A percentile compares a stretch with the other conserved stretches of the same genome.
Conservation (phyloP, 2,113 vertebrate genomes). For the Benitochromis conjunctus region DNA sequence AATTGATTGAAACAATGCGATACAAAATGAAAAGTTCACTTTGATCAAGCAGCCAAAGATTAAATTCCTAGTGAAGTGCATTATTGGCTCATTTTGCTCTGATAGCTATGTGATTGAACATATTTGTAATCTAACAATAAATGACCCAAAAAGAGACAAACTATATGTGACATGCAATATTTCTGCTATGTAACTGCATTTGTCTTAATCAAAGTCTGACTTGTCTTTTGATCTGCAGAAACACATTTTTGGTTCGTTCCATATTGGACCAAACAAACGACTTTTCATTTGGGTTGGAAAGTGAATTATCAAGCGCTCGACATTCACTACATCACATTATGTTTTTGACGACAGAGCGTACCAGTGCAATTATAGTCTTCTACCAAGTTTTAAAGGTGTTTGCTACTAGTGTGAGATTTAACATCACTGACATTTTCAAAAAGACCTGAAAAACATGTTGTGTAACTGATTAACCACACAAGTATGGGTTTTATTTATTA, state of each 20-base stretch:
- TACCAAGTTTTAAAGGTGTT: background rate
- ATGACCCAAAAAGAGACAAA: background rate
- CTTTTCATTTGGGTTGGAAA: background rate
- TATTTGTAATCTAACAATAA: background rate
- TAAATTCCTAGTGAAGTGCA: background rate
- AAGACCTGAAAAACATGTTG: background rate
- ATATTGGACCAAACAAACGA: background rate
- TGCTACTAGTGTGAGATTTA: background rate
- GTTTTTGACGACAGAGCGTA: background rate
- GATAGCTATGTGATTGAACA: background rate
- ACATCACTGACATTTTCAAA: background rate
- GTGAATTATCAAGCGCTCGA: background rate
- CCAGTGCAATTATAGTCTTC: background rate
- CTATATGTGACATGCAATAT: background rate
- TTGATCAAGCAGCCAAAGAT: background rate
- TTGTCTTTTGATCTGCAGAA: background rate
- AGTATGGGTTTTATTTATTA: background rate
- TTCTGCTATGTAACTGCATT: background rate
- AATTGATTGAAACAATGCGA: background rate
- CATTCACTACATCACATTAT: background rate
- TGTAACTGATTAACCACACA: background rate
- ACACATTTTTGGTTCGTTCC: background rate
- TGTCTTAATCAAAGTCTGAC: background rate
- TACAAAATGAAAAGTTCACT: background rate
- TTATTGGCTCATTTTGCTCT: background rate